Conservation (phyloP, 2,113 vertebrate genomes). For the Propithecus coquereli region DNA sequence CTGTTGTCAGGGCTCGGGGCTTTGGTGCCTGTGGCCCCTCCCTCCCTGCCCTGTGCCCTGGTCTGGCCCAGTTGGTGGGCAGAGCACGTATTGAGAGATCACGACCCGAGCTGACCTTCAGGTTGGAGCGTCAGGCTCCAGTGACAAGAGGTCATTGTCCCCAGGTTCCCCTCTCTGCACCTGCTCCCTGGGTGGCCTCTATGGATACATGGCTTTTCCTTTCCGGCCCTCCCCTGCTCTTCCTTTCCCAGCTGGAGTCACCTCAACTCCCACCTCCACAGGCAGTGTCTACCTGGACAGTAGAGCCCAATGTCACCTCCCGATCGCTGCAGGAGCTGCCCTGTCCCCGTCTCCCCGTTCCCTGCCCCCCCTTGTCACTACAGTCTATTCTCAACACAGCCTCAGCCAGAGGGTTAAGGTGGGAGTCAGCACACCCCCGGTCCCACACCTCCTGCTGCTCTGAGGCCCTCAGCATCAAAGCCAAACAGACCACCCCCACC, state of each 20-base stretch:
- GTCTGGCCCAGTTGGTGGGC: background rate
- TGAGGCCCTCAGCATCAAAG: background rate
- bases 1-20: background rate
- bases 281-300: no score
- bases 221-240: background rate
- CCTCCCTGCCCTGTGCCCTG: no score
- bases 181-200: background rate
- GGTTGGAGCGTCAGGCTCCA: accelerated
- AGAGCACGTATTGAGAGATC: background rate
- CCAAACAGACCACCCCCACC: no score
- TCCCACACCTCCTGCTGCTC: no score
- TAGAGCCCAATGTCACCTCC: background rate
- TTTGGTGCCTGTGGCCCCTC: background rate
- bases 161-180: background rate
- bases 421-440: background rate
- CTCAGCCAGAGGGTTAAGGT: no score
- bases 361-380: no score
- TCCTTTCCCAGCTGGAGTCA: background rate
- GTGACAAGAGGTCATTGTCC: background rate
- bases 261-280: no score
- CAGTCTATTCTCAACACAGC: background rate
- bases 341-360: no score
- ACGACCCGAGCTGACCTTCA: background rate
- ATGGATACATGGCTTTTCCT: background rate
- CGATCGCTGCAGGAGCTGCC: no score